A percentile compares a stretch with the other conserved stretches of the same genome.
These are phyloP conservation scores for Yponomeuta plumbellus DNA, from an alignment of 2,888 invertebrate species.

Conservation along the genomic window DNA sequence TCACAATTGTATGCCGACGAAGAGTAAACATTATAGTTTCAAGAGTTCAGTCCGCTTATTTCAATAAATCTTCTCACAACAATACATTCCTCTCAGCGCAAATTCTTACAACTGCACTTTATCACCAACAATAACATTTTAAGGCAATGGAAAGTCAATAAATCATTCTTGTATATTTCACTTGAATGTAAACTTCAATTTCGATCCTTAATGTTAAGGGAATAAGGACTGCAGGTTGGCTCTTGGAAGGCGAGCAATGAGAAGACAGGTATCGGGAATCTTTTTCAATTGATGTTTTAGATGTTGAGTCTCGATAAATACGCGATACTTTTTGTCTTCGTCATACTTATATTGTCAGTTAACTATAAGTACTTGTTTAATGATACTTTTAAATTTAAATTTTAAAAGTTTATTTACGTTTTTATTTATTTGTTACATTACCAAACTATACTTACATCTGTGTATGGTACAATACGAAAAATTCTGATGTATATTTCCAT, in stretches of 20 bases:
- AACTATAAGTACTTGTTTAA: too few relatives aligned
- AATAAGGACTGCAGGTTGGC: neutral
- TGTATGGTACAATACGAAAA: too few relatives aligned
- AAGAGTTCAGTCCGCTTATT: neutral
- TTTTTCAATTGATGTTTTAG: neutral
- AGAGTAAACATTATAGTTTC: neutral
- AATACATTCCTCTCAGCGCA: neutral
- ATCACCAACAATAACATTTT: constrained; percentile 3
- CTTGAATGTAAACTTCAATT: neutral
- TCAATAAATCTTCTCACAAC: neutral
- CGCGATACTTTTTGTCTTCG: neutral
- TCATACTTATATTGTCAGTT: neutral
- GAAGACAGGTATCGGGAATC: neutral
- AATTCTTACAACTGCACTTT: neutral
- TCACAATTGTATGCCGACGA: neutral
- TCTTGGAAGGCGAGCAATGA: neutral
- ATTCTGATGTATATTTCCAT: too few relatives aligned
- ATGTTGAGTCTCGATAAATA: neutral
- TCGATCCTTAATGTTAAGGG: neutral
- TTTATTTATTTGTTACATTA: too few relatives aligned
- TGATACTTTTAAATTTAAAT: too few relatives aligned
- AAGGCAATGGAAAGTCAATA: neutral
- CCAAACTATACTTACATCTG: too few relatives aligned
- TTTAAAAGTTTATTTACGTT: too few relatives aligned
- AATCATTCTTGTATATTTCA: neutral